Percentiles rank a stretch among this genome's conserved stretches.
Conservation (phyloP, 2,888 invertebrate genomes). For the Alsophila aescularia region DNA sequence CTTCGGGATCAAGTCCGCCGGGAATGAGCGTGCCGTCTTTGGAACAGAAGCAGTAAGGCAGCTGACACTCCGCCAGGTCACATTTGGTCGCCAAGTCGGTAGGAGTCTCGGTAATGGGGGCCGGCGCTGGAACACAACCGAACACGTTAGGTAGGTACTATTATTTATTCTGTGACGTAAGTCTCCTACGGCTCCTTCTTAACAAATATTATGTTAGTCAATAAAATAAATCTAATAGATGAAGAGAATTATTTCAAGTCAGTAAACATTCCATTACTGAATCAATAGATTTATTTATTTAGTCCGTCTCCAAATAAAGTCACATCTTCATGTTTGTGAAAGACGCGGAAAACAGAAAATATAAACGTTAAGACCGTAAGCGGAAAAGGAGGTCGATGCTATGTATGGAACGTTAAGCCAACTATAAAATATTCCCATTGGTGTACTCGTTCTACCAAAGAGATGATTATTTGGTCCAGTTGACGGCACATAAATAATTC, state of each 20-base stretch:
- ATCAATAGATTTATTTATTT: constrained; percentile 34
- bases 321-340: constrained; percentile 30
- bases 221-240: constrained; percentile 31
- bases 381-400: constrained; percentile 4
- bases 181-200: background rate
- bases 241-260: constrained; percentile 9
- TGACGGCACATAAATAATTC: constrained; percentile 44
- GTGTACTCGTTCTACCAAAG: constrained; percentile 9
- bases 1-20: constrained; percentile 91
- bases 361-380: constrained; percentile 18
- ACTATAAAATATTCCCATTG: constrained; percentile 14
- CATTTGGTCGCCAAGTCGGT: constrained; percentile 92
- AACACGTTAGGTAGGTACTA: background rate
- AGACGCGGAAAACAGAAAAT: constrained; percentile 23
- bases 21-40: constrained; percentile 95
- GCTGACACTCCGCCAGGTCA: constrained; percentile 88
- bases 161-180: no score
- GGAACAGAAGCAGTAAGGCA: constrained; percentile 97
- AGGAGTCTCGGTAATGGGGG: constrained; percentile 92
- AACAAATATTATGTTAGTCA: constrained; percentile 14
- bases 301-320: constrained; percentile 27
- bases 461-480: constrained; percentile 35
- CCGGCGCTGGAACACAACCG: constrained; percentile 85
- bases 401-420: constrained; percentile 1
- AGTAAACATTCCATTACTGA: constrained; percentile 28